Conservation (phyloP, 2,797 vertebrate species). For the Brachyrhaphis roseni region DNA sequence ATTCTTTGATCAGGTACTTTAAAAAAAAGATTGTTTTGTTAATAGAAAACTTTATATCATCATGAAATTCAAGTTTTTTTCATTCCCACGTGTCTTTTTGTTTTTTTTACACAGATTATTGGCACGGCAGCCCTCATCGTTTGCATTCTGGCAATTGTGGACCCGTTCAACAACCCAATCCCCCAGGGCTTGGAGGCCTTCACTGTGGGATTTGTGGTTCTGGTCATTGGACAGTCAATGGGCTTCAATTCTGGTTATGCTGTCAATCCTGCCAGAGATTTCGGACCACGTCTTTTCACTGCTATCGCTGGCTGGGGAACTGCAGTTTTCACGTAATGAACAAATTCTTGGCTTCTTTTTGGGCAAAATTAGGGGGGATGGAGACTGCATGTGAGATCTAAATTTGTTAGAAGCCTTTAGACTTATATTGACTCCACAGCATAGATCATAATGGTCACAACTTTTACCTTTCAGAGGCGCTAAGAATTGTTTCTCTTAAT, state of each 20-base stretch:
- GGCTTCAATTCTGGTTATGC: slow-evolving; percentile 98
- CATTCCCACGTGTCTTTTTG: background rate
- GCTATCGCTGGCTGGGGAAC: slow-evolving; percentile 93
- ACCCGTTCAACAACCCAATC: slow-evolving; percentile 93
- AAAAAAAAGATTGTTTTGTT: background rate
- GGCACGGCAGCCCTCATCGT: slow-evolving; percentile 93
- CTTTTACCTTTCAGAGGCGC: background rate
- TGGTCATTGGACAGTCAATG: slow-evolving; percentile 96
- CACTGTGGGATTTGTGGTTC: slow-evolving; percentile 94
- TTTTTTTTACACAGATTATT: slow-evolving; percentile 82
- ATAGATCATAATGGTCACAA: background rate
- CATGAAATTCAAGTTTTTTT: background rate
- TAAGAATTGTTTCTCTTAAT: background rate
- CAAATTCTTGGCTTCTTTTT: slow-evolving; percentile 1
- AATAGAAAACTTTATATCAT: background rate
- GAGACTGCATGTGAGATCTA: background rate
- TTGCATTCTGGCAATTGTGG: slow-evolving; percentile 94
- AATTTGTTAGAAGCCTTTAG: background rate
- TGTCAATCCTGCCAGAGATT: slow-evolving; percentile 96
- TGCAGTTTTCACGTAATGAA: slow-evolving; percentile 89
- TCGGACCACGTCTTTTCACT: slow-evolving; percentile 94
- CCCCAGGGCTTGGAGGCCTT: slow-evolving; percentile 93
- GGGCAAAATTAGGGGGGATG: background rate
- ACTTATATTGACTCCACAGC: background rate
- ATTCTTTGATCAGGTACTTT: slow-evolving; percentile 94